Evolutionary conservation across 2,888 invertebrate genomes (phyloP), one percentile per base, ranked within the genome.

Genomic region (Trachelus tabidus): DNA sequence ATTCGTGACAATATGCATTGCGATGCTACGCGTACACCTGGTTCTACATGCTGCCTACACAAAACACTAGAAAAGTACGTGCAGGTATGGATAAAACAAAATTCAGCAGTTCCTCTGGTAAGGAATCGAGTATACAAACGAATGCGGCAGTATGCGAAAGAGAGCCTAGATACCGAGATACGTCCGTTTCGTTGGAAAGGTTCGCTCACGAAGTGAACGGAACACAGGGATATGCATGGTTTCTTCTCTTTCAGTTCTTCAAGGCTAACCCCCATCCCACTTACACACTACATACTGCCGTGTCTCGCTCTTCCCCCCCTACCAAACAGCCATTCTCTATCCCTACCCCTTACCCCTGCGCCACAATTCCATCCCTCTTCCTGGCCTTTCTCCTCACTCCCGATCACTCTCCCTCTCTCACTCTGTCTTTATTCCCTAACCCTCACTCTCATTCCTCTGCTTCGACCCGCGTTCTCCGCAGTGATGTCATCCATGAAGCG

Each of bases 251-350:
- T 81, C 78, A 78, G 78, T 81, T 82, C 80, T 81, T 85, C 85
- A 86, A 86, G 85, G 85, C 84, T 85, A 84, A 85, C 81, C 83
- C 81, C 83, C 84, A 83, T 85, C 84, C 82, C 83, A 82, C 82
- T 81, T 77, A 79, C 79, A 81, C 79, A 82, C 83, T 80, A 81
- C 81, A 81, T 83, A 83, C 71, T 31, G 79, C 77, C 79, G 79
- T 81, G n/a, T 30, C 23, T 23, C 34, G 12, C 23, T 34, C 74
- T 34, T 35, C 4, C 35, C 74, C 35, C 74, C 15, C 34, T 73
- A 1, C 74, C 12, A 15, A 56, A 56, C 33, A 3, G 78, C 78
- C 79, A 79, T 81, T 37, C 34, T 74, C 74, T 35, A 30, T 34
- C 74, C 74, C 74, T 35, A 74, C 74, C 35, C 12, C 74, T 11